phyloP scores from a whole-genome alignment of 1,140 invertebrate genomes.

The Sipha flava region DNA sequence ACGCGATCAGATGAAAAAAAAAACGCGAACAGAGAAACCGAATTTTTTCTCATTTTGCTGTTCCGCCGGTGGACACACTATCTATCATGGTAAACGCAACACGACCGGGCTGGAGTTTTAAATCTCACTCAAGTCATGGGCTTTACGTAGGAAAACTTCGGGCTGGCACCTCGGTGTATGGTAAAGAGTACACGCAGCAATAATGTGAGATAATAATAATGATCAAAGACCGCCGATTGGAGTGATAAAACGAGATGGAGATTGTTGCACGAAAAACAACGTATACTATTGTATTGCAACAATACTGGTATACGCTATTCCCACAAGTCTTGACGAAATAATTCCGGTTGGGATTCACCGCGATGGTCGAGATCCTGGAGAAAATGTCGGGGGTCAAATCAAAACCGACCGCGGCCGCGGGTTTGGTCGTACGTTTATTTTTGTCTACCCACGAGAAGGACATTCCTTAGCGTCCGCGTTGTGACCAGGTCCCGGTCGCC shows the following conservation, averaged over 20 bases:
- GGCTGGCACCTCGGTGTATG: background rate
- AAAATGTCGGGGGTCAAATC: background rate
- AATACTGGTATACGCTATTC: background rate
- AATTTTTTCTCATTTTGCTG: background rate
- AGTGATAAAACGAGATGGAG: no score
- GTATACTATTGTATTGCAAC: no score
- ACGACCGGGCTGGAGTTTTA: background rate
- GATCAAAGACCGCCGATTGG: background rate
- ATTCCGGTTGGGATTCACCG: background rate
- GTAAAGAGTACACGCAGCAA: background rate
- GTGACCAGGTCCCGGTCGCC: background rate
- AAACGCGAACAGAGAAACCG: background rate
- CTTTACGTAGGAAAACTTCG: background rate
- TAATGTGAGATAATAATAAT: background rate
- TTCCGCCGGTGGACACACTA: no score
- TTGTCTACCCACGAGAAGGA: background rate
- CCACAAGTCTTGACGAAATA: background rate
- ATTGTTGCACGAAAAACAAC: no score
- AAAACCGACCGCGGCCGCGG: background rate
- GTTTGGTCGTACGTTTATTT: conserved; percentile 6
- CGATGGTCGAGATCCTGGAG: background rate
- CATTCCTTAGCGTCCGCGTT: background rate
- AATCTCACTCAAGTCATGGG: no score
- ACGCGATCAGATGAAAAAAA: background rate
- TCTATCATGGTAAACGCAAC: no score